Conservation (phyloP, 2,113 vertebrate species). For the Nyctibius bracteatus region DNA sequence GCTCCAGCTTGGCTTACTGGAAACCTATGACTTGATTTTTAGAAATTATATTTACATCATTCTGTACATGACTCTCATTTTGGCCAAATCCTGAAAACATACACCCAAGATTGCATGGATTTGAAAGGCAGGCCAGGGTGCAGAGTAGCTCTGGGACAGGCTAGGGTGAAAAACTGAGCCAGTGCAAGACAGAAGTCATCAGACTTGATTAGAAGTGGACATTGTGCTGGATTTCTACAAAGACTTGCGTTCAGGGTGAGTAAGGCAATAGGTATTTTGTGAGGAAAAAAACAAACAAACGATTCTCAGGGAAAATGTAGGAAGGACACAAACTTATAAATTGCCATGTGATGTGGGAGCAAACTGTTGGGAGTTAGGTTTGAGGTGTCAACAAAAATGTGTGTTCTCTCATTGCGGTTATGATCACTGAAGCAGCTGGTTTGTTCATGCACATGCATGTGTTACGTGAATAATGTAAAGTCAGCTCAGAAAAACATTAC, state of each 20-base stretch:
- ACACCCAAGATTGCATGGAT: background rate
- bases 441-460: slow-evolving; percentile 75
- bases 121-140: background rate
- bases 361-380: slow-evolving; percentile 35
- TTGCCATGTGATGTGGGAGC: background rate
- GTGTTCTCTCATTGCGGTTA: background rate
- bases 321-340: slow-evolving; percentile 31
- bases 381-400: background rate
- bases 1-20: background rate
- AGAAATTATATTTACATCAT: background rate
- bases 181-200: background rate
- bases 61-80: background rate
- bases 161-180: background rate
- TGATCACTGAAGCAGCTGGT: slow-evolving; percentile 32
- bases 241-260: background rate
- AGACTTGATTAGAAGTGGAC: background rate
- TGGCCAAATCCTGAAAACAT: background rate
- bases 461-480: slow-evolving; percentile 58
- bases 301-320: slow-evolving; percentile 10
- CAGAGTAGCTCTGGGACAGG: background rate
- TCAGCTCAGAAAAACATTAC: slow-evolving; percentile 53
- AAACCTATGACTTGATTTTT: background rate
- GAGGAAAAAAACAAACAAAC: background rate
- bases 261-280: slow-evolving; percentile 45
- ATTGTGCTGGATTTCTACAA: background rate